Evolutionary conservation across 2,888 invertebrate genomes (phyloP), one percentile per base, ranked within the genome.

Genomic region (Fissipunctia ypsillon): DNA sequence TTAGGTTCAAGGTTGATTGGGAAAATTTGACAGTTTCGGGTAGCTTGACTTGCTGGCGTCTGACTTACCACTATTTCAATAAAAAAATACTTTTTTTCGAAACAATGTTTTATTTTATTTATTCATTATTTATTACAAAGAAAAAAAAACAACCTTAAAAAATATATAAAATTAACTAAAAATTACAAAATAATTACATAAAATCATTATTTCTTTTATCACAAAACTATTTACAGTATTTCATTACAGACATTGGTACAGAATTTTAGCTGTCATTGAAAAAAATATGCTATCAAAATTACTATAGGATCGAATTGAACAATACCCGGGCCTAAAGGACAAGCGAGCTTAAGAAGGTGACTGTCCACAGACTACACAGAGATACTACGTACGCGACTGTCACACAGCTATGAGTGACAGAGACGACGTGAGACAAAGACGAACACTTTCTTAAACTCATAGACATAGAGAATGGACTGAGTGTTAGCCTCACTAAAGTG

Each of bases 81-180:
- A 38, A 43, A 64, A 38, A 61, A 48, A 19, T n/a, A n/a, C 19
- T 38, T 50, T 25, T 63, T 69, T 69, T 83, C 35, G 60, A 75
- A 83, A 83, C 80, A 54, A 56, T 83, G 64, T 81, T 83, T 82
- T 73, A 73, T 80, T 83, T 75, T 61, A 74, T 61, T 65, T 10
- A 77, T 74, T 73, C 52, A 69, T 78, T 83, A 79, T 70, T 71
- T 50, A 60, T 83, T 69, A 31, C 45, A 67, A 63, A n/a, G n/a
- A n/a, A 76, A 76, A 70, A 50, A 77, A 84, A 84, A 70, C 52
- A 71, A 69, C 66, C 54, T 38, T 83, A 63, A 63, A 60, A 81
- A 65, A 60, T 78, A 72, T 71, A 61, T 70, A 56, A 73, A 80
- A 52, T 54, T 71, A 81, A 69, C 70, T 68, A 70, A 54, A 83